Evolutionary conservation across 2,888 invertebrate species (phyloP).

Genomic region (Galerucella pusilla): DNA sequence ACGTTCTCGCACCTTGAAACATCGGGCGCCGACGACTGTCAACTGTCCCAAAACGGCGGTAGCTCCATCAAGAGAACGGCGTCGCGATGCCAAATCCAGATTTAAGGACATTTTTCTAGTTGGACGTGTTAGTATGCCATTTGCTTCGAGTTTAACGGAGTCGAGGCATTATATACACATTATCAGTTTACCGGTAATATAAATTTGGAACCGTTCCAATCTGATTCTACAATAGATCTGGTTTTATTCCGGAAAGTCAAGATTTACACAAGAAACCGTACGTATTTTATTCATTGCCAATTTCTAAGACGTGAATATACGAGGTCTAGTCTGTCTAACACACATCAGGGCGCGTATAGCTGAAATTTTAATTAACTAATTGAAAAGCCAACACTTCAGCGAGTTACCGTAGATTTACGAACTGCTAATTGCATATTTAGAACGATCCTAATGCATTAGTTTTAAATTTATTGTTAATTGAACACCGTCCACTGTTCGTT

Average conservation of each 20-base stretch:
- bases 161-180: not conserved
- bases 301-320: not conserved
- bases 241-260: not conserved
- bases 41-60: slow-evolving; percentile 48
- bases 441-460: slow-evolving; percentile 21
- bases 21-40: slow-evolving; percentile 51
- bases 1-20: slow-evolving; percentile 48
- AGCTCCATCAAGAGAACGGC: slow-evolving; percentile 48
- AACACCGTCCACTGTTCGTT: slow-evolving; percentile 19
- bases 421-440: slow-evolving; percentile 19
- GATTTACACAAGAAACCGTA: too few relatives aligned
- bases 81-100: slow-evolving; percentile 16
- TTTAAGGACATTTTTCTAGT: slow-evolving; percentile 9
- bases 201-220: not conserved
- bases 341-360: too few relatives aligned
- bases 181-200: not conserved
- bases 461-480: slow-evolving; percentile 19
- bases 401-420: slow-evolving; percentile 14
- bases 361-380: not conserved
- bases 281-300: not conserved
- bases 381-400: not conserved
- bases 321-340: not conserved
- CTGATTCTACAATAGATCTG: not conserved
- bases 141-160: not conserved
- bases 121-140: not conserved